phyloP scores from a whole-genome alignment of 1,140 invertebrate species.

The Drosophila melanica region DNA sequence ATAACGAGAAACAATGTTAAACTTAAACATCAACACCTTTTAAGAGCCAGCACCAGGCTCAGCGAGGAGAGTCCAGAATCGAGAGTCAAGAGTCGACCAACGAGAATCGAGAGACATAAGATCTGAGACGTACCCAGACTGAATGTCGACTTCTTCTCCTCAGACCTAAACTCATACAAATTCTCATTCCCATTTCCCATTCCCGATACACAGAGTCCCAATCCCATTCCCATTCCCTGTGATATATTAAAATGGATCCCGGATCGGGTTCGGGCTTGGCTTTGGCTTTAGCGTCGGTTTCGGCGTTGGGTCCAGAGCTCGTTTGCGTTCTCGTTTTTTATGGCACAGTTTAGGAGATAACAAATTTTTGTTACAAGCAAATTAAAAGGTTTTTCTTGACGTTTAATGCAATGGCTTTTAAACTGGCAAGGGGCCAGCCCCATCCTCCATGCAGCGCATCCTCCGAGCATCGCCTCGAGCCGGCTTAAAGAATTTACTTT shows the following conservation, averaged over 20 bases:
- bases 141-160: constrained; percentile 31
- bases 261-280: constrained; percentile 42
- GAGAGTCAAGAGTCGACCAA: not conserved
- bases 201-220: constrained; percentile 11
- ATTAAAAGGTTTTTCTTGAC: constrained; percentile 82
- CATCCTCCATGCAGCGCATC: constrained; percentile 8
- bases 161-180: constrained; percentile 1
- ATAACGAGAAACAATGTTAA: constrained; percentile 83
- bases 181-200: constrained; percentile 22
- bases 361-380: constrained; percentile 84
- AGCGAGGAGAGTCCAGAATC: constrained; percentile 2
- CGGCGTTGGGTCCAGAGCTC: constrained; percentile 22
- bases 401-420: constrained; percentile 71
- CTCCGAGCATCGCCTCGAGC: constrained; percentile 6
- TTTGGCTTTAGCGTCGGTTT: constrained; percentile 7
- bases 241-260: constrained; percentile 81
- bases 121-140: constrained; percentile 21
- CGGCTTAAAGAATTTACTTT: constrained; percentile 77
- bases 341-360: constrained; percentile 84
- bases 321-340: constrained; percentile 82
- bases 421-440: constrained; percentile 42
- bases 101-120: not conserved
- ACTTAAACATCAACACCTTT: constrained; percentile 83
- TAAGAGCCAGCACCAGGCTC: constrained; percentile 61
- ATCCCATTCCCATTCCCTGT: constrained; percentile 39